Evolutionary conservation across 2,797 vertebrate genomes (phyloP).

Genomic region (Tragelaphus eurycerus): DNA sequence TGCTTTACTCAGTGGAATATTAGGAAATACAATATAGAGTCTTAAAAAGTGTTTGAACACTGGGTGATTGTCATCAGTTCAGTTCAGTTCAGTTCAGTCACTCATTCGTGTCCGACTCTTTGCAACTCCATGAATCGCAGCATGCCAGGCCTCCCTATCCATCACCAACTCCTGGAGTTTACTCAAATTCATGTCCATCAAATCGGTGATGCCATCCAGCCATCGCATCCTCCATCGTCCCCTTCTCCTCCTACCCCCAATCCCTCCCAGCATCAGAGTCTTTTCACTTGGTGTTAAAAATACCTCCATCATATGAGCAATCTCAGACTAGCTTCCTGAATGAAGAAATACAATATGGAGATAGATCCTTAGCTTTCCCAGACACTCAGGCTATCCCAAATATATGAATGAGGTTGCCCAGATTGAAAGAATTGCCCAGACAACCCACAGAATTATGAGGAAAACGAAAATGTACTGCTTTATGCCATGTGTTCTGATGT

Average conservation of each 20-base stretch:
- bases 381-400: not conserved
- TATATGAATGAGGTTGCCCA: not conserved
- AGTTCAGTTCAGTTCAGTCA: too few relatives aligned
- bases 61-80: not conserved
- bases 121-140: accelerated
- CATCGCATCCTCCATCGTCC: too few relatives aligned
- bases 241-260: too few relatives aligned
- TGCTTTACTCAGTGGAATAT: not conserved
- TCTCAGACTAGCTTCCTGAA: not conserved
- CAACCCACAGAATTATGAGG: not conserved
- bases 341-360: not conserved
- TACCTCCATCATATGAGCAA: not conserved
- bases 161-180: too few relatives aligned
- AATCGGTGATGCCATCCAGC: too few relatives aligned
- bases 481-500: not conserved
- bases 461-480: not conserved
- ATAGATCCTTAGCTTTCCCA: not conserved
- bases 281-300: not conserved
- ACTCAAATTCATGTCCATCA: too few relatives aligned
- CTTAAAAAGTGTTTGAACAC: not conserved
- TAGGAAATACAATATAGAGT: not conserved
- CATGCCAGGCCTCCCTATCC: too few relatives aligned
- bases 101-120: too few relatives aligned
- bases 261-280: too few relatives aligned
- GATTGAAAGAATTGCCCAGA: not conserved